Evolutionary conservation across 2,888 invertebrate genomes (phyloP).

Genomic region (Agrenia bidenticulata): DNA sequence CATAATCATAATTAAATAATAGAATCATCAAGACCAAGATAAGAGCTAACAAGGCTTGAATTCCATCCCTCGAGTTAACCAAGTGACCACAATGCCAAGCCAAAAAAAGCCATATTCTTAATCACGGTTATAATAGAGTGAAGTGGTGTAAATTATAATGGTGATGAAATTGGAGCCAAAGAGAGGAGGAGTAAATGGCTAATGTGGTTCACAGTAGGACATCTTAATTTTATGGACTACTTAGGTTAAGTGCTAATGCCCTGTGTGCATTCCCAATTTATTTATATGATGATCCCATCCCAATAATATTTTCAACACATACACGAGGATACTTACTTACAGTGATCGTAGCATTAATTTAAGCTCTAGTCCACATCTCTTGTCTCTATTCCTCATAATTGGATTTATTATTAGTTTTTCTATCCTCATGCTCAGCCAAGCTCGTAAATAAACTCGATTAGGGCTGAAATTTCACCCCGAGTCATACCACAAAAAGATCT

Average conservation of each 20-base stretch:
- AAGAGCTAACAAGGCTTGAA: too few species aligned
- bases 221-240: slow-evolving; percentile 23
- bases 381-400: slow-evolving; percentile 5
- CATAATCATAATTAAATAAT: too few species aligned
- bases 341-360: too few species aligned
- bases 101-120: too few species aligned
- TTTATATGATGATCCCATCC: neutral
- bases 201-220: slow-evolving; percentile 18
- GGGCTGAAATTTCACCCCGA: neutral
- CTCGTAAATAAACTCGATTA: too few species aligned
- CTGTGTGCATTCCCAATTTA: neutral
- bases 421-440: neutral
- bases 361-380: neutral
- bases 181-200: slow-evolving; percentile 8
- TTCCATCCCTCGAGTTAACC: too few species aligned
- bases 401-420: slow-evolving; percentile 17
- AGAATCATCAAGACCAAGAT: too few species aligned
- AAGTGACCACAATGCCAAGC: too few species aligned
- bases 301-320: too few species aligned
- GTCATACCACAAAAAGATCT: neutral
- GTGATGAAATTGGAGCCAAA: slow-evolving; percentile 1
- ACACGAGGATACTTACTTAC: too few species aligned
- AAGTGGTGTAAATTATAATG: neutral
- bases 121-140: neutral
- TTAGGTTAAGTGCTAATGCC: slow-evolving; percentile 16